Evolutionary conservation across 2,888 invertebrate species (phyloP).

Genomic region (Dione juno): DNA sequence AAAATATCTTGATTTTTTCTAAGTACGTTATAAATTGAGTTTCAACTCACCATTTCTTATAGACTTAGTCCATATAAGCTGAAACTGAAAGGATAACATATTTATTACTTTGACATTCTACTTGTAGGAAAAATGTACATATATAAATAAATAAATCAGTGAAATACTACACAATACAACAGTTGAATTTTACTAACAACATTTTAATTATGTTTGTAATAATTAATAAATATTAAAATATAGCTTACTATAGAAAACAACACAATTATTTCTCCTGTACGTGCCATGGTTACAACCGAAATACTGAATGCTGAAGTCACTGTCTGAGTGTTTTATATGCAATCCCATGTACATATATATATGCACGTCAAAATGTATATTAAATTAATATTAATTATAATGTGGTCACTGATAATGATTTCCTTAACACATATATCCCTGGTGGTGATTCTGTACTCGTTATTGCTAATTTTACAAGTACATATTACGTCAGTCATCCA

Average conservation of each 20-base stretch:
- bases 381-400: background rate
- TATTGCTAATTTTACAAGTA: background rate
- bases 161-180: no score
- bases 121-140: no score
- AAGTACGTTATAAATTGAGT: background rate
- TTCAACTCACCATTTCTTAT: background rate
- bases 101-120: no score
- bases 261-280: background rate
- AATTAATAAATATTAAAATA: background rate
- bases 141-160: no score
- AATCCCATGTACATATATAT: no score
- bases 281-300: conserved; percentile 5
- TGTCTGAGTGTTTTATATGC: background rate
- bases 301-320: background rate
- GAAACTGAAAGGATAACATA: conserved; percentile 7
- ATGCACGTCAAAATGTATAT: background rate
- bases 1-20: no score
- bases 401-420: background rate
- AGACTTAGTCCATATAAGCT: background rate
- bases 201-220: no score
- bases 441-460: background rate
- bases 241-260: background rate
- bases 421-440: background rate
- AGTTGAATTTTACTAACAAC: no score
- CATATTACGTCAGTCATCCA: background rate